Base-by-base conservation (phyloP, 2,888 invertebrate genomes). In the Agrochola lychnidis region DNA sequence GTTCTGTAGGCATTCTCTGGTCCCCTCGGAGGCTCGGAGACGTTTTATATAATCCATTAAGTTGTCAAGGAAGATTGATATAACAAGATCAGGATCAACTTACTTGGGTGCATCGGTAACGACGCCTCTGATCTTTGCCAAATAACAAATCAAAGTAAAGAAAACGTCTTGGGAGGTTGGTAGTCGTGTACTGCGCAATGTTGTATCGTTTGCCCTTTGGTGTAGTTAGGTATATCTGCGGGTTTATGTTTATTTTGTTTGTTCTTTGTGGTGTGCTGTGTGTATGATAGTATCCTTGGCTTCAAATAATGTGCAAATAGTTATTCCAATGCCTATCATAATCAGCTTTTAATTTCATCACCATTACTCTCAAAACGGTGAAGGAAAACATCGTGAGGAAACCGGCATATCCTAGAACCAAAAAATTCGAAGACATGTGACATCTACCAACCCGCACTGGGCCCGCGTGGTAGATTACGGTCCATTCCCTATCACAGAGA, bases 61-160 rank as follows among this genome's bases (percentile, higher is more conserved):
- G 93, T 93, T 95, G 96, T 95, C 96, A 94, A 87, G 89, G 90
- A 92, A 94, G 96, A 96, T 96, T 95, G 96, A 96, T 96, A 92
- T 94, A 94, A 95, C 92, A 85, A 92, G 93, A 94, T 94, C 91
- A 90, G 91, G 91, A 92, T 95, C 93, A 90, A 88, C 90, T 95
- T 94, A 92, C 95, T 91, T 91, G 93, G 94, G 93, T 94, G 94
- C 95, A 95, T 94, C 90, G 74, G 84, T 93, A 93, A 94, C 90
- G 91, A 93, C 78, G 78, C 74, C 81, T 87, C 86, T 90, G 91
- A 93, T 92, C 91, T 90, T 88, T 79, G 73, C 36, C 81, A 83
- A 87, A 87, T 76, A 76, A 73, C 70, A 83, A 84, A 88, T 85
- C 76, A 73, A 62, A 64, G 72, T 79, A 73, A 81, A 66, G 68